These are phyloP conservation scores for Aleiodes testaceus DNA, from an alignment of 2,888 invertebrate genomes.

Conservation along the genomic window DNA sequence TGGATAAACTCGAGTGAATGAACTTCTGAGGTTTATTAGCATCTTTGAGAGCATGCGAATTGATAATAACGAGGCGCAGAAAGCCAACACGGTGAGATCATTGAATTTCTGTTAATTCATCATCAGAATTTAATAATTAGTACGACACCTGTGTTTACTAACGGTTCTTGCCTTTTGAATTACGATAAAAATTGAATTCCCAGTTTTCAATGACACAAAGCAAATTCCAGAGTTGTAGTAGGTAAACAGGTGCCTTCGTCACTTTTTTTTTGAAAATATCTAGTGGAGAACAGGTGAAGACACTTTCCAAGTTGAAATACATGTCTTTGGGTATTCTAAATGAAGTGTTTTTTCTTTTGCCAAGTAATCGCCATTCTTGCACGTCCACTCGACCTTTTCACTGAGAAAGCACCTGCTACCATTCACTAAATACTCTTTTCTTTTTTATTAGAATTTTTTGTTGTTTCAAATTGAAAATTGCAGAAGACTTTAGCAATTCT, in stretches of 20 bases:
- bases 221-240: background rate
- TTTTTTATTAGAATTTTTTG: background rate
- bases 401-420: slow-evolving; percentile 23
- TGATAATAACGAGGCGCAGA: slow-evolving; percentile 58
- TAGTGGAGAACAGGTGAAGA: background rate
- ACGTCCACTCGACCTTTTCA: slow-evolving; percentile 24
- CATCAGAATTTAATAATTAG: background rate
- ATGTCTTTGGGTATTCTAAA: slow-evolving; percentile 16
- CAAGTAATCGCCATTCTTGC: slow-evolving; percentile 11
- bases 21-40: slow-evolving; percentile 19
- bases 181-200: background rate
- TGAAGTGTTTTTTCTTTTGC: background rate
- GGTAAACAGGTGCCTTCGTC: background rate
- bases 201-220: background rate
- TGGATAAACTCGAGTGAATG: background rate
- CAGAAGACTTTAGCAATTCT: background rate
- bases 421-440: background rate
- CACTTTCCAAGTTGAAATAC: slow-evolving; percentile 1
- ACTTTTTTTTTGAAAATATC: background rate
- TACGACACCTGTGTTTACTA: slow-evolving; percentile 12
- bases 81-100: slow-evolving; percentile 56
- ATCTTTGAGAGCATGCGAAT: slow-evolving; percentile 53
- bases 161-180: slow-evolving; percentile 13
- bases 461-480: background rate
- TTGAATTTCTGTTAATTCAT: slow-evolving; percentile 4